Conservation (phyloP, 2,797 vertebrate species). For the Ctenopoma multispine region DNA sequence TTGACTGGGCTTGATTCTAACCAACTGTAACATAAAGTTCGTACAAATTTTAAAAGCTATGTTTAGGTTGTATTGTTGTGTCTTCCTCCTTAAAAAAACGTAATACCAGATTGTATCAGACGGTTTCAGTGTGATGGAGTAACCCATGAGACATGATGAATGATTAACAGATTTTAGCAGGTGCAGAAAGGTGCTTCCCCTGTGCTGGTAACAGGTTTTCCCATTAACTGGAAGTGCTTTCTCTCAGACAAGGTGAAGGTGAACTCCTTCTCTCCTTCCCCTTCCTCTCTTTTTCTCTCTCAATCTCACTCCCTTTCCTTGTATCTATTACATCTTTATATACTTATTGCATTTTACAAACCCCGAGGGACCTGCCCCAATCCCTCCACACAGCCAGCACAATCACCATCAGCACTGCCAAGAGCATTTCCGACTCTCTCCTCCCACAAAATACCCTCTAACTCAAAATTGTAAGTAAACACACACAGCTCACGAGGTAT, state of each 20-base stretch:
- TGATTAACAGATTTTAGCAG: slow-evolving; percentile 58
- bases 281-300: neutral
- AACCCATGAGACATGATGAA: slow-evolving; percentile 33
- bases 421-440: slow-evolving; percentile 52
- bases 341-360: slow-evolving; percentile 62
- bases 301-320: slow-evolving; percentile 8
- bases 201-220: slow-evolving; percentile 55
- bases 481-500: slow-evolving; percentile 27
- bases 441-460: slow-evolving; percentile 55
- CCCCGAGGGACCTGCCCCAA: slow-evolving; percentile 36
- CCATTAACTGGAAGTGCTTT: slow-evolving; percentile 48
- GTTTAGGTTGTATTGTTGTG: neutral
- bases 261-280: neutral
- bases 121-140: slow-evolving; percentile 34
- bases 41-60: neutral
- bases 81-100: slow-evolving; percentile 7
- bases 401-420: slow-evolving; percentile 61
- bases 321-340: slow-evolving; percentile 50
- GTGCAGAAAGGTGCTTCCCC: slow-evolving; percentile 55
- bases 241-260: slow-evolving; percentile 46
- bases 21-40: neutral
- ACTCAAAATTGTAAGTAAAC: slow-evolving; percentile 51
- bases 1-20: slow-evolving; percentile 8
- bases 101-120: slow-evolving; percentile 25
- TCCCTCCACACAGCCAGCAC: slow-evolving; percentile 48